phyloP scores from a whole-genome alignment of 2,113 vertebrate genomes.

The Hydropotes inermis region DNA sequence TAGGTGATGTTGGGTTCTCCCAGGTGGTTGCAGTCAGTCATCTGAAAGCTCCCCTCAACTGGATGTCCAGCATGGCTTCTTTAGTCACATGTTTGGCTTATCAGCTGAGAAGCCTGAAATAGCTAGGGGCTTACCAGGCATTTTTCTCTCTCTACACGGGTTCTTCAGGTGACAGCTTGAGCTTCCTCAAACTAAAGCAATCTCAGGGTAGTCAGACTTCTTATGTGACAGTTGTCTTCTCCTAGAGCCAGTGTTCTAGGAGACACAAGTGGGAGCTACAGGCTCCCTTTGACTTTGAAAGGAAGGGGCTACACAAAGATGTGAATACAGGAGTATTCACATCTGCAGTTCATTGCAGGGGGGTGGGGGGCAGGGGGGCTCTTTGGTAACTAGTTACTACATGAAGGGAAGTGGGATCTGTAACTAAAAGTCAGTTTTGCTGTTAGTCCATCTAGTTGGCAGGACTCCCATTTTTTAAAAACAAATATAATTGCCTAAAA shows the following conservation, averaged over 20 bases:
- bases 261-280: not conserved
- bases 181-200: not conserved
- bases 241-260: not conserved
- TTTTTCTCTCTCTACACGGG: not conserved
- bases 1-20: not conserved
- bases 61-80: not conserved
- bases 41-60: not conserved
- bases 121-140: not conserved
- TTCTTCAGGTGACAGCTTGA: not conserved
- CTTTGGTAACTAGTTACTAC: not conserved
- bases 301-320: not conserved
- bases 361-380: too few relatives aligned
- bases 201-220: not conserved
- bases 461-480: constrained; percentile 22
- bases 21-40: not conserved
- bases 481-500: constrained; percentile 35
- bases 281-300: not conserved
- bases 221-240: not conserved
- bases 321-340: not conserved
- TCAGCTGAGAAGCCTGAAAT: not conserved
- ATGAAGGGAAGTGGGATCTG: not conserved
- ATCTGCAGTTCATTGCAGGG: not conserved
- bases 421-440: not conserved
- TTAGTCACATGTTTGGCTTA: not conserved
- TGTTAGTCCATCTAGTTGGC: not conserved